phyloP scores from a whole-genome alignment of 2,797 vertebrate genomes.

The Moxostoma hubbsi region DNA sequence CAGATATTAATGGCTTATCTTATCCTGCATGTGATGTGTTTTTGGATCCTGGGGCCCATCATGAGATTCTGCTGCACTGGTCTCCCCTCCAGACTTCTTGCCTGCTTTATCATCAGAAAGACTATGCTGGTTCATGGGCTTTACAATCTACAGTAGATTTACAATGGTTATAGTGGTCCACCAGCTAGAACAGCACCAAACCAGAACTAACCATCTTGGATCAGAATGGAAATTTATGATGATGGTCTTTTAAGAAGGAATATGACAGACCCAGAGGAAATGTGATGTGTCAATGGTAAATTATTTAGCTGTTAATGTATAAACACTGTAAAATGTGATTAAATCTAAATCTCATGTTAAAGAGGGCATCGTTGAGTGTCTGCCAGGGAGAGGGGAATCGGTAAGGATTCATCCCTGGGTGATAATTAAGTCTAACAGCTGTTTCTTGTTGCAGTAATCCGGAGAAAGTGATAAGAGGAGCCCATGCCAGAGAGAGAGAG shows the following conservation, averaged over 20 bases:
- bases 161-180: background rate
- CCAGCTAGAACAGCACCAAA: background rate
- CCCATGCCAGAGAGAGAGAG: too few species aligned
- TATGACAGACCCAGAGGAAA: background rate
- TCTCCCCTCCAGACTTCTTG: background rate
- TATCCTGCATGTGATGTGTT: background rate
- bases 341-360: slow-evolving; percentile 19
- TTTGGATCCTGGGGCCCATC: background rate
- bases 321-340: slow-evolving; percentile 16
- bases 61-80: background rate
- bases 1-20: slow-evolving; percentile 6
- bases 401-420: too few species aligned
- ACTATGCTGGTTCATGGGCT: background rate
- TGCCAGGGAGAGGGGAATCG: too few species aligned
- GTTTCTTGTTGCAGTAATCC: too few species aligned
- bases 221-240: background rate
- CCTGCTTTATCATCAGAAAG: background rate
- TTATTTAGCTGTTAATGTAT: background rate
- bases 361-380: background rate
- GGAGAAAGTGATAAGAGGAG: too few species aligned
- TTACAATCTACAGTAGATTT: background rate
- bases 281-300: background rate
- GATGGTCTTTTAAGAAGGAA: background rate
- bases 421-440: too few species aligned
- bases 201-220: background rate